Percentiles rank a stretch among this genome's conserved stretches.
phyloP scores from a whole-genome alignment of 2,113 vertebrate species.

The Corvus moneduloides region DNA sequence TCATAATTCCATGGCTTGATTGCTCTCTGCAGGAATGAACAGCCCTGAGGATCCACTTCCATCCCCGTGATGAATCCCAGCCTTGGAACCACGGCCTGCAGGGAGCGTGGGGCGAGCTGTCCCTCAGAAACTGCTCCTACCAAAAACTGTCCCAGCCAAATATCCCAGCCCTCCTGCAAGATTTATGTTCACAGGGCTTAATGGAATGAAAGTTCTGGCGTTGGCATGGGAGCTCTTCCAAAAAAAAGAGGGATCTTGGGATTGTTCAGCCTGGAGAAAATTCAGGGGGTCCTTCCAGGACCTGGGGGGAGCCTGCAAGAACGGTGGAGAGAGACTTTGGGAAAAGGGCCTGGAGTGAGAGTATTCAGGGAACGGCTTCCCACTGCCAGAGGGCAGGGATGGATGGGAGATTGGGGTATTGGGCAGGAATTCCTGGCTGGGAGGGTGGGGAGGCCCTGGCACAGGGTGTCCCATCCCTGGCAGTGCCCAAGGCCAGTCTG shows the following conservation, averaged over 20 bases:
- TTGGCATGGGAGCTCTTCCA: accelerated
- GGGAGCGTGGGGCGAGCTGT: neutral
- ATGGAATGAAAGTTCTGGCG: neutral
- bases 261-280: neutral
- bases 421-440: neutral
- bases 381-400: neutral
- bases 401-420: neutral
- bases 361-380: neutral
- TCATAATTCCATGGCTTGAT: neutral
- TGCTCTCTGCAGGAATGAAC: neutral
- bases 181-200: accelerated
- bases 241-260: too few relatives aligned
- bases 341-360: neutral
- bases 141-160: neutral
- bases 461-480: neutral
- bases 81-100: accelerated
- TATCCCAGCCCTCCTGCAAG: neutral
- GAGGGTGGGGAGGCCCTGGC: neutral
- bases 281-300: neutral
- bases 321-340: neutral
- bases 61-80: neutral
- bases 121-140: neutral
- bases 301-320: neutral
- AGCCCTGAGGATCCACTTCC: neutral
- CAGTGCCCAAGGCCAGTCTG: neutral